Conservation (phyloP, 1,140 invertebrate species). For the Bombus turneri region DNA sequence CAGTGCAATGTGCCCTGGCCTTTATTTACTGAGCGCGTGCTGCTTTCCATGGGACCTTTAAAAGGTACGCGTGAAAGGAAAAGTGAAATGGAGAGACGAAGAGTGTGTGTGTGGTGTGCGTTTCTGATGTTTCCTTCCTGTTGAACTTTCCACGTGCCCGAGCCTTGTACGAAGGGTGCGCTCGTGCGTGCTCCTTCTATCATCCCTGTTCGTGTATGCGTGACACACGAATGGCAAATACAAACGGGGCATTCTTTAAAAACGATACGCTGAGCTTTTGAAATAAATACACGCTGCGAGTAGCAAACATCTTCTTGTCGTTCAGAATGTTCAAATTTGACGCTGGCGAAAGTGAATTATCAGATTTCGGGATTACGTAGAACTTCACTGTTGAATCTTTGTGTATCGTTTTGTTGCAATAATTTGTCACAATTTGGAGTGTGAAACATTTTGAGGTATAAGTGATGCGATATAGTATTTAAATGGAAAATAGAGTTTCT, state of each 20-base stretch:
- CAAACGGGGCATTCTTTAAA: conserved; percentile 1
- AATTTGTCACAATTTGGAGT: not conserved
- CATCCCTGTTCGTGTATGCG: not conserved
- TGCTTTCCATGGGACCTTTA: conserved; percentile 53
- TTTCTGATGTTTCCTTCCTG: conserved; percentile 30
- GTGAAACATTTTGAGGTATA: not conserved
- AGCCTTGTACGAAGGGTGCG: conserved; percentile 6
- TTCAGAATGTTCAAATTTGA: not conserved
- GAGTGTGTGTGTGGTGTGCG: not conserved
- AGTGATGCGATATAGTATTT: not conserved
- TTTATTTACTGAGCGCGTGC: conserved; percentile 50
- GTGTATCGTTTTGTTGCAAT: not conserved
- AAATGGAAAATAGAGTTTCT: not conserved
- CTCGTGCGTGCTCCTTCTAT: conserved; percentile 3
- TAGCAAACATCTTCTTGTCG: not conserved
- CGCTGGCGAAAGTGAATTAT: not conserved
- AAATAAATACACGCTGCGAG: conserved; percentile 4
- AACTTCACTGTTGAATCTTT: no score
- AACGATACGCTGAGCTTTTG: not conserved
- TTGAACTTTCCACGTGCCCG: conserved; percentile 46
- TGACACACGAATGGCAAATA: conserved; percentile 10
- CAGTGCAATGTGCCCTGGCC: conserved; percentile 13
- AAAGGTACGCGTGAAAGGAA: conserved; percentile 40
- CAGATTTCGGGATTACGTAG: not conserved
- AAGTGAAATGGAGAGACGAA: not conserved